Evolutionary conservation across 1,140 invertebrate species (phyloP).

Genomic region (Drosophila arawakana): DNA sequence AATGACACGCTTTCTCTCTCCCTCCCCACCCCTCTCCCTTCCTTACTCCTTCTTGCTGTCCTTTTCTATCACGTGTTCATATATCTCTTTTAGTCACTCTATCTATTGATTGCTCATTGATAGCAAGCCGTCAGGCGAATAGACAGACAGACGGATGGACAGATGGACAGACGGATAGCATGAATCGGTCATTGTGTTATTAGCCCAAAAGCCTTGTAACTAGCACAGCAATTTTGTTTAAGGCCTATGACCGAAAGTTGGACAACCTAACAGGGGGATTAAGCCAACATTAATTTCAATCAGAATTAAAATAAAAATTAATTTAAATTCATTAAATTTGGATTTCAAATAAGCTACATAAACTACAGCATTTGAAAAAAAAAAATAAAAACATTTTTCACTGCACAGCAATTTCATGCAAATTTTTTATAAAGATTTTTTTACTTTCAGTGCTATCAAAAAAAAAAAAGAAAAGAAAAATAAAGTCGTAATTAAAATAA

Average conservation of each 20-base stretch:
- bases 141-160: slow-evolving; percentile 2
- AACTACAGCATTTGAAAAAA: too few relatives aligned
- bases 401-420: too few relatives aligned
- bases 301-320: not conserved
- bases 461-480: too few relatives aligned
- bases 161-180: slow-evolving; percentile 9
- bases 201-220: slow-evolving; percentile 22
- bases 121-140: slow-evolving; percentile 30
- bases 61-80: slow-evolving; percentile 2
- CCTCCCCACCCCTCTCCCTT: not conserved
- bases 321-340: not conserved
- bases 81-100: slow-evolving; percentile 31
- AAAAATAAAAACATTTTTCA: too few relatives aligned
- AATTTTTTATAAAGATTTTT: too few relatives aligned
- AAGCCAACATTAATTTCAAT: not conserved
- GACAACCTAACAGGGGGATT: slow-evolving; percentile 1
- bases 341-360: not conserved
- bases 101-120: slow-evolving; percentile 57
- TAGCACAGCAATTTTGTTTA: not conserved
- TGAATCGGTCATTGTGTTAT: slow-evolving; percentile 33
- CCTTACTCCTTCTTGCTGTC: not conserved
- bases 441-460: too few relatives aligned
- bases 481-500: too few relatives aligned
- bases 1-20: slow-evolving; percentile 3
- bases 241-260: slow-evolving; percentile 16